Base-by-base conservation (phyloP, 1,140 invertebrate species). In the Drosophila arawakana region DNA sequence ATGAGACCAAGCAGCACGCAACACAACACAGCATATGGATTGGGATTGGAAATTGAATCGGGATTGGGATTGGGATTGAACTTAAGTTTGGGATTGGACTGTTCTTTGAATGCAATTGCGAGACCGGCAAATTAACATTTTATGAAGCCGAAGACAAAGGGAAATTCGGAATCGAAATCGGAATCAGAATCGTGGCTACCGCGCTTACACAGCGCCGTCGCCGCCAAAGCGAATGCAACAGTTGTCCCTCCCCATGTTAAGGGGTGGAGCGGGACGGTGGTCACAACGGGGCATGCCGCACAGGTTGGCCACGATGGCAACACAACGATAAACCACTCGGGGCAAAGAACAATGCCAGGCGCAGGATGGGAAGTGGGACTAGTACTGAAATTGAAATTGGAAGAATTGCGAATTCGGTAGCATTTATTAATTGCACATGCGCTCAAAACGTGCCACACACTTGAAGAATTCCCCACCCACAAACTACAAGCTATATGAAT, bases 341-440 rank as follows among this genome's bases (percentile, higher is more conserved):
- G 18, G 55, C 13, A 50, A 37, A 63, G 35, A 77, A 84, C 81
- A 84, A 84, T 83, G 80, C 69, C 73, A 68, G 55, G n/a, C 34
- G 15, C 46, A 47, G 35, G 18, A 21, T 21, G 18, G 18, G 18
- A 21, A 21, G 18, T 21, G 18, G 30, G 8, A 25, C 9, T 11
- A 10, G 47, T 7, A 21, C 25, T 35, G 30, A 7, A 34, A 50
- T 35, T 63, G 73, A 34, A 35, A 54, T 25, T 34, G 21, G 46
- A 21, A 60, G 59, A 75, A 74, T 60, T 76, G 73, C 52, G 70
- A 37, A 73, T 71, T 76, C 55, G 68, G 79, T 76, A 88, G 83
- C 83, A 88, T 88, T 88, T 88, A 88, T 88, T 88, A 88, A 88
- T 88, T 88, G 83, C 83, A 88, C 83, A 88, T 88, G 84, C 73